Evolutionary conservation across 2,113 vertebrate genomes (phyloP).

Genomic region (Plestiodon gilberti): DNA sequence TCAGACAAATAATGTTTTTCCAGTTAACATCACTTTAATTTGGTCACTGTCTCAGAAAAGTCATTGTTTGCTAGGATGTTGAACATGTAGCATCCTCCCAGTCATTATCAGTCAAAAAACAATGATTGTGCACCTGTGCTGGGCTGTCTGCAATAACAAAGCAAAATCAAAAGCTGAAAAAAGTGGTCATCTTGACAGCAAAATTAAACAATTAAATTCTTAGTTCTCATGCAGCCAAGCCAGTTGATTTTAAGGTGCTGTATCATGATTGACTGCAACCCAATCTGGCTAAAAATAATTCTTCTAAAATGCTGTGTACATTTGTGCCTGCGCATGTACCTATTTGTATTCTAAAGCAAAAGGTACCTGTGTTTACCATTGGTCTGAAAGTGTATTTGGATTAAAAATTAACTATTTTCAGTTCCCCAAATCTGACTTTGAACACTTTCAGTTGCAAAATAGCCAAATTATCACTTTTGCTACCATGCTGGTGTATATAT

Average conservation of each 20-base stretch:
- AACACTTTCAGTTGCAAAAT: slow-evolving; percentile 47
- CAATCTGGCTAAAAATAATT: slow-evolving; percentile 10
- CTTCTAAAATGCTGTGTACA: not conserved
- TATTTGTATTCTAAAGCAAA: slow-evolving; percentile 30
- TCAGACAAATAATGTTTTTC: not conserved
- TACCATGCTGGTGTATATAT: slow-evolving; percentile 41
- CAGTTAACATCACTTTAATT: not conserved
- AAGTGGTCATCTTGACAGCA: not conserved
- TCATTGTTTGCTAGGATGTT: slow-evolving; percentile 37
- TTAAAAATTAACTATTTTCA: slow-evolving; percentile 19
- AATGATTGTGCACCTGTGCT: not conserved
- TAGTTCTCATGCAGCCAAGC: not conserved
- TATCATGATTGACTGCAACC: slow-evolving; percentile 20
- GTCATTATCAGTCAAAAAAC: not conserved
- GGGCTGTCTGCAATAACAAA: slow-evolving; percentile 20
- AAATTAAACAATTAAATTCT: not conserved
- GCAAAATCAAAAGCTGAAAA: not conserved
- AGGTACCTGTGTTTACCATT: not conserved
- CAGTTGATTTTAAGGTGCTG: slow-evolving; percentile 42
- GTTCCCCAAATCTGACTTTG: slow-evolving; percentile 49
- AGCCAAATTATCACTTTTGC: slow-evolving; percentile 45
- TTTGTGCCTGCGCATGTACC: not conserved
- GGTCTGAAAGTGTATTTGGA: not conserved
- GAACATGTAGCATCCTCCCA: slow-evolving; percentile 16
- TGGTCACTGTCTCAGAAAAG: not conserved